Evolutionary conservation across 2,888 invertebrate genomes (phyloP).

Genomic region (Caenorhabditis panamensis): DNA sequence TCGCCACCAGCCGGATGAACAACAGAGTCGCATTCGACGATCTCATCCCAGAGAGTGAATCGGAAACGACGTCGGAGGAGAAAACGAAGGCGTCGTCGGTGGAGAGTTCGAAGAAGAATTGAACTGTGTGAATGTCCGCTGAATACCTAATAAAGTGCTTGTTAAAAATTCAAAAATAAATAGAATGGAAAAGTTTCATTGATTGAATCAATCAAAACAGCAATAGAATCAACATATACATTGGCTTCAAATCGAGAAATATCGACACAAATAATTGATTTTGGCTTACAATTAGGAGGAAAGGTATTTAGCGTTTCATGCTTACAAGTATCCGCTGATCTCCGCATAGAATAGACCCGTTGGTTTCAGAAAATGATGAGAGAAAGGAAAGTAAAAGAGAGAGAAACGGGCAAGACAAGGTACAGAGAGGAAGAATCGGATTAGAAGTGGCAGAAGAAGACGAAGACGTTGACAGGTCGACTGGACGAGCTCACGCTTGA

Average conservation of each 20-base stretch:
- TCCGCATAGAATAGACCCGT: constrained; percentile 19
- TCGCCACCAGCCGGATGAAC: neutral
- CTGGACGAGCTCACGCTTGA: constrained; percentile 32
- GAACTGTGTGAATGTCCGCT: too few species aligned
- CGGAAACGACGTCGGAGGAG: neutral
- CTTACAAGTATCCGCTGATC: constrained; percentile 20
- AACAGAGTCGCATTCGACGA: neutral
- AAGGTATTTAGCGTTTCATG: neutral
- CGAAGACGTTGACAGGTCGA: constrained; percentile 12
- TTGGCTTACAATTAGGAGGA: neutral
- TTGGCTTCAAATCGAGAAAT: too few species aligned
- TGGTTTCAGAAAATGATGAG: neutral
- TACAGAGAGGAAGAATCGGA: neutral
- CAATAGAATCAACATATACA: too few species aligned
- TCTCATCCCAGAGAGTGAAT: neutral
- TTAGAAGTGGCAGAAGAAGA: constrained; percentile 8
- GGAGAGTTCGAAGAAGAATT: too few species aligned
- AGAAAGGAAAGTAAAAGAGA: constrained; percentile 4
- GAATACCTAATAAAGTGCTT: too few species aligned
- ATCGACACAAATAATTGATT: neutral
- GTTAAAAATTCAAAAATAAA: too few species aligned
- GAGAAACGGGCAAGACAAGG: neutral
- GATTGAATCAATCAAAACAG: neutral
- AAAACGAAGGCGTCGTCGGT: neutral
- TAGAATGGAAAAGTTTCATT: too few species aligned